A percentile compares a stretch with the other conserved stretches of the same genome.
These are phyloP conservation scores for Valencia hispanica DNA, from an alignment of 2,797 vertebrate species.

Conservation along the genomic window DNA sequence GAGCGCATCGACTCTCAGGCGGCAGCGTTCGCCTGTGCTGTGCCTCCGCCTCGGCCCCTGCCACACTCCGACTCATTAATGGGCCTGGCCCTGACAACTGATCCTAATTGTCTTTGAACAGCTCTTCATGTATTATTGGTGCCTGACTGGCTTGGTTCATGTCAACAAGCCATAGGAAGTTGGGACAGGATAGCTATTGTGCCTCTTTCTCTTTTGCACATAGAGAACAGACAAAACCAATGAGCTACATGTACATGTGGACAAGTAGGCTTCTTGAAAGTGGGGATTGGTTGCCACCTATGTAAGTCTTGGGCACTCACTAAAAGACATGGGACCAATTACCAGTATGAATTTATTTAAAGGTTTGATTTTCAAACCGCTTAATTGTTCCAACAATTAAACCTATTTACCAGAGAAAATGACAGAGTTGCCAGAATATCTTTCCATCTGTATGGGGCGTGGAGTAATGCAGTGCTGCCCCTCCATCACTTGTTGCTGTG, in stretches of 20 bases:
- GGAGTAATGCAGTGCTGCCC: background rate
- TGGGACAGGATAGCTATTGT: conserved; percentile 77
- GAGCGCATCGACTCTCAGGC: conserved; percentile 87
- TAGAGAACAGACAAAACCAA: conserved; percentile 23
- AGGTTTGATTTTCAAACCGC: background rate
- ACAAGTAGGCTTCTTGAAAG: conserved; percentile 2
- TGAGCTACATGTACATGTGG: conserved; percentile 11
- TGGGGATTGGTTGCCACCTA: conserved; percentile 12
- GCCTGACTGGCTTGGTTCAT: conserved; percentile 92
- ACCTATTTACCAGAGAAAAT: background rate
- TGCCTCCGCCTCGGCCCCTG: conserved; percentile 78
- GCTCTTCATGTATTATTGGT: conserved; percentile 98
- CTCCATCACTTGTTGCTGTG: background rate
- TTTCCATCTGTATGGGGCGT: background rate
- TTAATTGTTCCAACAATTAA: background rate
- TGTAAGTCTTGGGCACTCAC: background rate
- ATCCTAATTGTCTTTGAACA: conserved; percentile 98
- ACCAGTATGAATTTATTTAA: background rate
- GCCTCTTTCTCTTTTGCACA: conserved; percentile 49
- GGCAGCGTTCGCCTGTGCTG: conserved; percentile 47
- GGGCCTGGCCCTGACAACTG: conserved; percentile 94
- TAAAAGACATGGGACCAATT: background rate
- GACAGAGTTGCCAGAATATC: background rate
- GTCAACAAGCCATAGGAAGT: conserved; percentile 89
- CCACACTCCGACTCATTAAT: conserved; percentile 95